Evolutionary conservation across 2,113 vertebrate species (phyloP).

Genomic region (Ptychochromis oligacanthus): DNA sequence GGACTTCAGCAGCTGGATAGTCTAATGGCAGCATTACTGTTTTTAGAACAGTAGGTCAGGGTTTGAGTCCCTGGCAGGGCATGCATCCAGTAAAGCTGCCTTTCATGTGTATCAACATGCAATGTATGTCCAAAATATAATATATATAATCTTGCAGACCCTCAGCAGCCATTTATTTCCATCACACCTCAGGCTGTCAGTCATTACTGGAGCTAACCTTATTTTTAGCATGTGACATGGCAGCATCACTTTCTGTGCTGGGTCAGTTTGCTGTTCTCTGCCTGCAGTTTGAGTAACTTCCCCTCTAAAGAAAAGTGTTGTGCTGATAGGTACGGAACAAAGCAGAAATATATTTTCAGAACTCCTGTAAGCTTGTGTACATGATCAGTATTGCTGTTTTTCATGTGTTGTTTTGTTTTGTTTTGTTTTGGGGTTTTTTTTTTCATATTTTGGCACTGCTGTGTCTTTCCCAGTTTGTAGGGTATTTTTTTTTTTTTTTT

Average conservation of each 20-base stretch:
- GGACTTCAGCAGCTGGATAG: too few species aligned
- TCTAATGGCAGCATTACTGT: too few species aligned
- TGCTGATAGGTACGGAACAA: not conserved
- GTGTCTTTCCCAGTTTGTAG: not conserved
- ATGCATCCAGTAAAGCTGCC: too few species aligned
- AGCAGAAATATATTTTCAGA: conserved; percentile 3
- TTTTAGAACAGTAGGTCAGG: too few species aligned
- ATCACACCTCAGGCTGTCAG: not conserved
- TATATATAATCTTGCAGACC: too few species aligned
- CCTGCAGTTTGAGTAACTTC: conserved; percentile 12
- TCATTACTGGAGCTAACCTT: not conserved
- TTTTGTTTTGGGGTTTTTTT: too few species aligned
- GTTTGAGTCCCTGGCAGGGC: too few species aligned
- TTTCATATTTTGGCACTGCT: not conserved
- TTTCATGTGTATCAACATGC: too few species aligned
- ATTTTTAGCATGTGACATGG: not conserved
- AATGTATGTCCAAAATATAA: too few species aligned
- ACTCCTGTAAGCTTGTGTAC: not conserved
- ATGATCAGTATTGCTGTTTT: not conserved
- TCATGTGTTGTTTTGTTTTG: too few species aligned
- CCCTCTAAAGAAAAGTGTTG: conserved; percentile 9
- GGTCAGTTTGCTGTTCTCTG: not conserved
- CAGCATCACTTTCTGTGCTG: not conserved
- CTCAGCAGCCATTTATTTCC: too few species aligned
- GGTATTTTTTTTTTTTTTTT: not conserved